Evolutionary conservation across 2,113 vertebrate genomes (phyloP), one percentile per base, ranked within the genome.

Genomic region (Ophthalmolycus amberensis): DNA sequence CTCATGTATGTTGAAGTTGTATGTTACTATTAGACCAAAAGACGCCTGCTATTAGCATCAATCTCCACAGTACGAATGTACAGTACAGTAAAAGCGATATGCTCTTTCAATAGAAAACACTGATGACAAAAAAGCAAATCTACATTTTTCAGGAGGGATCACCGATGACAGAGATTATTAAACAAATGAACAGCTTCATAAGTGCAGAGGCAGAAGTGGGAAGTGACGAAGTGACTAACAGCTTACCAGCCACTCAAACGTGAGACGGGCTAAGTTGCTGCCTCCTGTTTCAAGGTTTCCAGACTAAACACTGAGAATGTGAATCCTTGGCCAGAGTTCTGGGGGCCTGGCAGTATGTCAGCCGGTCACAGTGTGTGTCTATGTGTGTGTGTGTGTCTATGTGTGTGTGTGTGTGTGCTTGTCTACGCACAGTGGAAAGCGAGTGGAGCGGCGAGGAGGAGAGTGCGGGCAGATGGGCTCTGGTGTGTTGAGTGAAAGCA

Each of bases 391-490:
- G 38, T 34, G 50, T 72, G 65, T 66, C 44, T 77, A 63, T 38
- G 42, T 66, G 50, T 72, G 65, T 66, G 54, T 77, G 74, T 68
- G 44, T 79, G 62, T 34, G 64, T 70, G 78, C 76, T 16, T 83
- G 82, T 89, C 66, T 81, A 69, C 3, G 56, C 77, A 67, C 73
- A 68, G 83, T 76, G 58, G 70, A 89, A 83, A 85, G 71, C 37
- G 74, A 87, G 75, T 76, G 75, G 37, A 82, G 72, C 52, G 50
- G 71, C 79, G 52, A 54, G 80, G 88, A 91, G 75, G 65, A 83
- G 86, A 89, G 80, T 67, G 68, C 29, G 16, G 86, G 90, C 93
- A 94, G 91, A 93, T 93, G 90, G 92, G 86, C 82, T 91, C 79
- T 80, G 72, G 87, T 91, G 82, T 91, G 85, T 89, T 88, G 90